Evolutionary conservation across 2,113 vertebrate species (phyloP), one percentile per base, ranked within the genome.

Genomic region (Bubo bubo): DNA sequence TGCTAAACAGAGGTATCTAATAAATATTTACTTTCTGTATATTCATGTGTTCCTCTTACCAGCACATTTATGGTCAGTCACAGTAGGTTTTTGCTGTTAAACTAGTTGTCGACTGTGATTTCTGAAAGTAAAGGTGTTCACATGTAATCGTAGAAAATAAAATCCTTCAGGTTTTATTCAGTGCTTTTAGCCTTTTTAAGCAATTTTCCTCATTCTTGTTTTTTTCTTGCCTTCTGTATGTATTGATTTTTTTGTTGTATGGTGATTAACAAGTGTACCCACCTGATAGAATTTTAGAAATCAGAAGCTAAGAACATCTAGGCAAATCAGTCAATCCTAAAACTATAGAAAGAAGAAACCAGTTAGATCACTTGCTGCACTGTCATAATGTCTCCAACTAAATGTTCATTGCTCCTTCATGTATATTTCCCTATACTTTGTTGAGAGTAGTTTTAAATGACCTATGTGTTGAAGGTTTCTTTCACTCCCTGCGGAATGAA

Each of bases 21-120:
- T 88, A 45, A 18, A 34, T 96, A 88, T 86, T 97, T 97, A 85
- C 63, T 92, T 91, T 70, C 53, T 96, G 5, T 79, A 39, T 91
- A 80, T 77, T 81, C 50, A 91, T 43, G 28, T 62, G 15, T 64
- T 75, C 2, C 39, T 91, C 52, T 93, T 94, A 74, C 27, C 72
- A 79, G 22, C 52, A 91, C 26, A 79, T 58, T 94, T 93, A 73
- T 34, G 37, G 59, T 87, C 71, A 50, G 37, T 68, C 68, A 75
- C 37, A 92, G 20, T n/a, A 74, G 35, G 22, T 64, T 88, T 90
- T 91, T 94, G 56, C 45, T 87, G 75, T 94, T 73, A 96, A 95
- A 95, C 83, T 71, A 74, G 23, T 64, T 68, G 62, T 56, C 9
- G 35, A 3, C 64, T 95, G 34, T 85, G 27, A 91, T 73, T 68